Conservation (phyloP, 1,140 invertebrate species). For the Drosophila ogumai region DNA sequence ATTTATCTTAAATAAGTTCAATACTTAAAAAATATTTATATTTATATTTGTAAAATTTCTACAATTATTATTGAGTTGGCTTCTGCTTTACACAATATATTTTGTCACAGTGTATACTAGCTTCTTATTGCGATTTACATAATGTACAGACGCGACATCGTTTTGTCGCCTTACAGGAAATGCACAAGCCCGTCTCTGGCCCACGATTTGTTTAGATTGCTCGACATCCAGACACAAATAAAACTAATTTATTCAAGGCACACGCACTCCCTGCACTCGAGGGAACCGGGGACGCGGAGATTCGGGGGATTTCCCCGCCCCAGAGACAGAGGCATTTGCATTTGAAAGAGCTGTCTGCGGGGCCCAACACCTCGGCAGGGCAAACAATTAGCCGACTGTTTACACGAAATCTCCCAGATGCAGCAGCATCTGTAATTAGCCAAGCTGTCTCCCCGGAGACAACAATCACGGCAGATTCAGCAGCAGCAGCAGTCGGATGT, state of each 20-base stretch:
- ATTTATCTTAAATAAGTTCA: too few species aligned
- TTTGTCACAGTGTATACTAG: background rate
- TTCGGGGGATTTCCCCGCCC: conserved; percentile 14
- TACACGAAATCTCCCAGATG: conserved; percentile 56
- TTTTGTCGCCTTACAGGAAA: conserved; percentile 72
- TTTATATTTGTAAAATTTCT: too few species aligned
- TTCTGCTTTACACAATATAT: background rate
- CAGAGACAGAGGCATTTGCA: conserved; percentile 53
- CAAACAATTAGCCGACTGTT: conserved; percentile 77
- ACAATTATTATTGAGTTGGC: too few species aligned
- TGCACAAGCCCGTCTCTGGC: conserved; percentile 51
- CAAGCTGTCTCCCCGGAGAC: conserved; percentile 41
- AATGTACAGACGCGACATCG: conserved; percentile 51
- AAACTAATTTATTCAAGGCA: conserved; percentile 72
- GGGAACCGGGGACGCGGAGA: background rate
- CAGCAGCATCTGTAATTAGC: conserved; percentile 68
- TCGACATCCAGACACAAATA: conserved; percentile 60
- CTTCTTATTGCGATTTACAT: conserved; percentile 78
- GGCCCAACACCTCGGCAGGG: conserved; percentile 53
- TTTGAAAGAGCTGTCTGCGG: conserved; percentile 69
- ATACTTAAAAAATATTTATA: too few species aligned
- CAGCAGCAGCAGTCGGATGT: conserved; percentile 37
- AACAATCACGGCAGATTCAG: conserved; percentile 43
- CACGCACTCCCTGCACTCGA: conserved; percentile 9
- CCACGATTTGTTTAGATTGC: conserved; percentile 73